Evolutionary conservation across 2,797 vertebrate species (phyloP), one percentile per base, ranked within the genome.

Genomic region (Onychomys leucogaster): DNA sequence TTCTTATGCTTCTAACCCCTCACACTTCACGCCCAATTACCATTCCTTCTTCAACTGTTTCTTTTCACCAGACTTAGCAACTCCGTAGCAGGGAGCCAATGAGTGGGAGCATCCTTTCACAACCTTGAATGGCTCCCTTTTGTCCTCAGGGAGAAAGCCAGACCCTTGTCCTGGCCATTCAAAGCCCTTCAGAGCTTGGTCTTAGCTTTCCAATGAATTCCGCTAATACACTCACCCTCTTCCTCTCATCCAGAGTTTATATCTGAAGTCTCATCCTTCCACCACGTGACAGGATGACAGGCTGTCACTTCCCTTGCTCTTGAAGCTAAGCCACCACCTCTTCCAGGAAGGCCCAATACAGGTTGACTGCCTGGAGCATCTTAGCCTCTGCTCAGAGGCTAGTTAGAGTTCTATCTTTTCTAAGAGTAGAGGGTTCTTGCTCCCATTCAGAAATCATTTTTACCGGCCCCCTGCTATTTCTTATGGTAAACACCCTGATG

Each of bases 141-240:
- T 69, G 41, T 34, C 17, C 65, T 78, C 6, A n/a, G 29, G 34
- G 25, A 29, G 4, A 92, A 84, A 27, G 61, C 29, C 41, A 61
- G 78, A 85, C 49, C 32, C 92, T 89, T 71, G 61, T 12, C 52
- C 2, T 34, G 59, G 63, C 5, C 19, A 25, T 41, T 17, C 41
- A 83, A 89, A 86, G 52, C 10, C 32, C 13, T 81, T 71, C 23
- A 75, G 32, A 86, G n/a, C 84, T 85, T 61, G 76, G 19, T 46
- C 23, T 37, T 95, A 78, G 76, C 83, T 90, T 96, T 96, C 46
- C 32, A 95, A 81, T 86, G 32, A 69, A 82, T 57, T 94, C 43
- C 75, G 27, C n/a, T 92, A 83, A 80, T 80, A 61, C 95, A 12
- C 21, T 3, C 46, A 32, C n/a, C 25, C 8, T 83, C 46, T 83